These are phyloP conservation scores for Argya squamiceps DNA, from an alignment of 2,797 vertebrate species.

Conservation along the genomic window DNA sequence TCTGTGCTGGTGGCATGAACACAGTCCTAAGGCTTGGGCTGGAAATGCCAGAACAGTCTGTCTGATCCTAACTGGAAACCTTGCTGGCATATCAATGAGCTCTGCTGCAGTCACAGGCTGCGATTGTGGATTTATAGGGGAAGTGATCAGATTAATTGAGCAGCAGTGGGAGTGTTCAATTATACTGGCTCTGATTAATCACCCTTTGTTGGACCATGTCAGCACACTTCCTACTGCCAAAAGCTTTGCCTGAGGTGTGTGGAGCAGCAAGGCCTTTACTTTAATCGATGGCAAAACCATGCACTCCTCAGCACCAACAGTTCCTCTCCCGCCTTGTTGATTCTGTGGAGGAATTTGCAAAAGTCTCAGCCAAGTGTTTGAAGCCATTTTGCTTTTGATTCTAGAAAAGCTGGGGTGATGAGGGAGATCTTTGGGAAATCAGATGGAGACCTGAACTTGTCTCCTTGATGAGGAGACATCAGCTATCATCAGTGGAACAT, in stretches of 20 bases:
- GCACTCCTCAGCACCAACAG: background rate
- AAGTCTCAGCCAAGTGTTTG: background rate
- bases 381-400: background rate
- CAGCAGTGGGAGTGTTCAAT: constrained; percentile 17
- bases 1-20: background rate
- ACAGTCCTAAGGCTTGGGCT: background rate
- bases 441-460: fast-evolving
- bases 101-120: background rate
- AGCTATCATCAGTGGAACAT: fast-evolving
- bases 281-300: background rate
- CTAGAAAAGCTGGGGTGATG: background rate
- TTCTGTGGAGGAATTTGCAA: background rate
- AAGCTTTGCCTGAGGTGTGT: background rate
- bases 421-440: background rate
- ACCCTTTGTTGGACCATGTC: background rate
- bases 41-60: background rate
- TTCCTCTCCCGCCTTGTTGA: background rate
- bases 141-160: background rate
- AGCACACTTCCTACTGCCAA: background rate
- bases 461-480: fast-evolving
- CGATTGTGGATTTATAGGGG: background rate
- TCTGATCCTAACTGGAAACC: background rate
- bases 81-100: constrained; percentile 36
- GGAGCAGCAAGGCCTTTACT: background rate
- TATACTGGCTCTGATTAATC: background rate